Evolutionary conservation across 2,113 vertebrate species (phyloP).

Genomic region (Eulacestoma nigropectus): DNA sequence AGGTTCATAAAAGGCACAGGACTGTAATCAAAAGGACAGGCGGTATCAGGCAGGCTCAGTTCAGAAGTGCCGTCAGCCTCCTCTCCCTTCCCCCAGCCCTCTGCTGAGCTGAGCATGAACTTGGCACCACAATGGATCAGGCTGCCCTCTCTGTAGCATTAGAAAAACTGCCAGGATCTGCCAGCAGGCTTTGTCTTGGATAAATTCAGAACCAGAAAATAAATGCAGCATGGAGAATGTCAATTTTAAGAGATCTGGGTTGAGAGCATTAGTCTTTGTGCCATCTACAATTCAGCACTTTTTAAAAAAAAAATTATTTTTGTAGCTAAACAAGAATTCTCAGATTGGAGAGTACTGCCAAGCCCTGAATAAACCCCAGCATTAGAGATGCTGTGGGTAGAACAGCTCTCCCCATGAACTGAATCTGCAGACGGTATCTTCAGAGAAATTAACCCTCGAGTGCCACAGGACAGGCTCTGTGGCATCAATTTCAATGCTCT

Average conservation of each 20-base stretch:
- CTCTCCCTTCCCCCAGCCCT: not conserved
- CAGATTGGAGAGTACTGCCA: slow-evolving; percentile 23
- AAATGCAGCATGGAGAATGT: not conserved
- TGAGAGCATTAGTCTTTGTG: not conserved
- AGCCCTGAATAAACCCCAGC: slow-evolving; percentile 6
- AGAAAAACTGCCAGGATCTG: not conserved
- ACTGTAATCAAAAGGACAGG: not conserved
- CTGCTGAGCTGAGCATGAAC: not conserved
- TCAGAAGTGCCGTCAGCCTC: not conserved
- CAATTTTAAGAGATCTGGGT: not conserved
- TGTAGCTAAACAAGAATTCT: slow-evolving; percentile 13
- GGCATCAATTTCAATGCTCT: not conserved
- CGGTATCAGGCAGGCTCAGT: not conserved
- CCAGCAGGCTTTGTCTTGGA: not conserved
- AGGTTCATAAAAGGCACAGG: not conserved
- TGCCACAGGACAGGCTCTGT: not conserved
- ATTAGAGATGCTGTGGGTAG: slow-evolving; percentile 2
- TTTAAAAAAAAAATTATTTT: too few relatives aligned
- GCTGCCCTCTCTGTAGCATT: not conserved
- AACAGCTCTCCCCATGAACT: not conserved
- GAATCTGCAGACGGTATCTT: not conserved
- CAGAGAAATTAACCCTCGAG: not conserved
- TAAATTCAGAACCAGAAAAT: not conserved
- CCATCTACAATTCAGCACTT: not conserved
- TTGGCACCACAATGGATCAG: not conserved